Evolutionary conservation across 1,140 invertebrate genomes (phyloP), one percentile per base, ranked within the genome.

Genomic region (Elysia chlorotica): DNA sequence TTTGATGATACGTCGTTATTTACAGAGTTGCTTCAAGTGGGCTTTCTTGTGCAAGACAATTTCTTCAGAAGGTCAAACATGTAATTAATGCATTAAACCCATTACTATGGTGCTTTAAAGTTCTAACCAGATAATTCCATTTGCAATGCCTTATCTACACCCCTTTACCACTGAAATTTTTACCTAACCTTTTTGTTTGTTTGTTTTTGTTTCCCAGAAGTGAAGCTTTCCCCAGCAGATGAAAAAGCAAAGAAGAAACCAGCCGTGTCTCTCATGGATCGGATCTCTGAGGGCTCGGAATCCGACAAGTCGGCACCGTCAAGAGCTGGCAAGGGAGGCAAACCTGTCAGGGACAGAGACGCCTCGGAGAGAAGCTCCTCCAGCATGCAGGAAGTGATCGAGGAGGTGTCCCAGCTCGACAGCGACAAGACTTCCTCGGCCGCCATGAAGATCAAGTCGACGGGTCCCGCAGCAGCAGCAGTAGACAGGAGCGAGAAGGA

Each of bases 211-310:
- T 28, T 76, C 73, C 14, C 76, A 83, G 82, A 83, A 61, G 57
- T 63, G 6, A 79, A 77, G 53, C 65, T 63, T 25, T 77, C 74
- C n/a, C 70, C 74, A 25, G 70, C 62, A 3, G 65, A 72, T 23
- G 76, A 70, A 28, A 79, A 79, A 56, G 69, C 57, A 6, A 67
- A 75, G 25, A 76, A 74, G 63, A 78, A 76, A 41, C 54, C 67
- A 2, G n/a, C 59, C 14, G 72, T 70, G 48, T 54, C 38, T 54
- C 38, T 71, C n/a, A 73, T 83, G 70, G 79, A 82, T 35, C 78
- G 76, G n/a, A 83, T 84, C 23, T 84, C 81, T 6, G 83, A 84
- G 33, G 81, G 77, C n/a, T 82, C 81, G 71, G 83, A 82, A 74
- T 77, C 79, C 74, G 76, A 77, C 3, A 65, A 73, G 31, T 77